A percentile compares a stretch with the other conserved stretches of the same genome.
phyloP scores from a whole-genome alignment of 2,888 invertebrate genomes.

The Phymatocera aterrima region DNA sequence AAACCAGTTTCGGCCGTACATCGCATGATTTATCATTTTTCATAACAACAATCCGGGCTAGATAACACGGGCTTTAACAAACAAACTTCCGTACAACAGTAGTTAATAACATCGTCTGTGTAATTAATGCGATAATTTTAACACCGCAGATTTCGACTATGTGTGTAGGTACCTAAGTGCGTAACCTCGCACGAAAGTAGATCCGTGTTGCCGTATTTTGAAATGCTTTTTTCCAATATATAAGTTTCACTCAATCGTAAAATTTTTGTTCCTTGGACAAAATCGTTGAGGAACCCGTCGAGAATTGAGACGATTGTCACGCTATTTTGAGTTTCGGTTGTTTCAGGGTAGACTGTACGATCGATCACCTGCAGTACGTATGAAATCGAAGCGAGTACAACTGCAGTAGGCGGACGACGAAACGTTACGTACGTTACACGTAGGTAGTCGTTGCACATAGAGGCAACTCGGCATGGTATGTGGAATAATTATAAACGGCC shows the following conservation, averaged over 20 bases:
- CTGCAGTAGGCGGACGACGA: neutral
- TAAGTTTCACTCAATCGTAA: too few species aligned
- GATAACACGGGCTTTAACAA: neutral
- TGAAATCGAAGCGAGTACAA: neutral
- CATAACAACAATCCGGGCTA: neutral
- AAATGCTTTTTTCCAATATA: too few species aligned
- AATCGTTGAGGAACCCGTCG: too few species aligned
- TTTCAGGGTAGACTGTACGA: slow-evolving; percentile 14
- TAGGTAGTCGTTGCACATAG: slow-evolving; percentile 34
- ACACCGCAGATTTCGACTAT: neutral
- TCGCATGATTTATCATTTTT: neutral
- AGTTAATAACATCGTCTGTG: neutral
- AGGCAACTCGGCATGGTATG: slow-evolving; percentile 63
- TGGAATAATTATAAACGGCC: slow-evolving; percentile 65
- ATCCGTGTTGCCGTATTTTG: too few species aligned
- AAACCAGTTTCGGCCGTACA: neutral
- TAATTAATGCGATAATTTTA: slow-evolving; percentile 16
- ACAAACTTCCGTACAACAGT: slow-evolving; percentile 1
- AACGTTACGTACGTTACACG: slow-evolving; percentile 25
- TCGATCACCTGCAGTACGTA: neutral
- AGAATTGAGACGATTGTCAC: too few species aligned
- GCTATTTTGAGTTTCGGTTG: neutral
- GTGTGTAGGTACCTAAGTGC: too few species aligned
- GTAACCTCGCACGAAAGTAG: too few species aligned
- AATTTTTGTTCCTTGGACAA: too few species aligned